Evolutionary conservation across 2,888 invertebrate species (phyloP), one percentile per base, ranked within the genome.

Genomic region (Cordylochernes scorpioides): DNA sequence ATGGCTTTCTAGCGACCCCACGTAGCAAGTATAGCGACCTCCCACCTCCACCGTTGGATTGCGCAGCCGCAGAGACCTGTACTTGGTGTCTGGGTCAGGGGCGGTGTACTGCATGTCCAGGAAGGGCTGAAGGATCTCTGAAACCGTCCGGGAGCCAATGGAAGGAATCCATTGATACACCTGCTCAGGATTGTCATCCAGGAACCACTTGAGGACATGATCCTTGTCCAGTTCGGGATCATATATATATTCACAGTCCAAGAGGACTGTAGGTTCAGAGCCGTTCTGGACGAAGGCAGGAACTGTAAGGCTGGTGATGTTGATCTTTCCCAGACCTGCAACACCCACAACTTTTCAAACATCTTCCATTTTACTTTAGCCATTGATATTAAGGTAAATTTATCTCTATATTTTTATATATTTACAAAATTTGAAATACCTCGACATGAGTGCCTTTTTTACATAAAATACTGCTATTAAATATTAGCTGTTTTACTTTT

Each of bases 141-240:
- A 42, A 24, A 29, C 34, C 5, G 31, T 28, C 14, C 34, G 36
- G 13, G 33, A 27, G 29, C 38, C 28, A 7, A 35, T 27, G n/a
- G 41, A 40, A 9, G 40, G 39, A 7, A 42, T 42, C 40, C 40
- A 42, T 26, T 42, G 42, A 31, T 42, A 42, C 12, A 42, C 41
- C 7, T 41, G 41, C 16, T 40, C 35, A 1, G 42, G 42, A 18
- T 42, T 42, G 5, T 42, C 38, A 17, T 42, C 39, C 15, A 39
- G 36, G 27, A 40, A 42, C 42, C 42, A 42, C 28, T 42, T 42
- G 15, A 42, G 41, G 7, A 42, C 42, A 9, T 42, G 19, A 14
- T 33, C 30, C 7, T n/a, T n/a, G n/a, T 30, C 30, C 13, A 34
- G 30, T 21, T 31, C 28, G 7, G 27, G 13, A 25, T 28, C 30